Percentiles rank a stretch among this genome's conserved stretches.
Evolutionary conservation across 2,113 vertebrate species (phyloP).

Genomic region (Argyrosomus japonicus): DNA sequence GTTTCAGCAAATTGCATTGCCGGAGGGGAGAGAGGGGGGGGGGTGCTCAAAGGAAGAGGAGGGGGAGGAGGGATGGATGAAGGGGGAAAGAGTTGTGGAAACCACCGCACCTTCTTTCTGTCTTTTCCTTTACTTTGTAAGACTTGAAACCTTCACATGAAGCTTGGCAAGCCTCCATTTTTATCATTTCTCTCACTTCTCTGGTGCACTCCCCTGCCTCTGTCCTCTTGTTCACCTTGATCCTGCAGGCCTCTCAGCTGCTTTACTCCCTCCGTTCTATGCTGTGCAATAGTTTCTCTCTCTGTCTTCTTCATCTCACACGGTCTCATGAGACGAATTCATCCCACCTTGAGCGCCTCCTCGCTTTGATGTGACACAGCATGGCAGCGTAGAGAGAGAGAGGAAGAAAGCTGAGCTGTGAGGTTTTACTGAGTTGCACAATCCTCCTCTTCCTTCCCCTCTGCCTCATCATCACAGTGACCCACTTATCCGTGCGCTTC

Average conservation of each 20-base stretch:
- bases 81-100: background rate
- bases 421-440: constrained; percentile 60
- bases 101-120: background rate
- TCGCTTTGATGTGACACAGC: constrained; percentile 67
- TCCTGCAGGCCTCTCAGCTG: background rate
- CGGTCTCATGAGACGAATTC: constrained; percentile 43
- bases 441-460: constrained; percentile 60
- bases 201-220: background rate
- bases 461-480: constrained; percentile 67
- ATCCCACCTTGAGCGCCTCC: constrained; percentile 60
- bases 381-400: constrained; percentile 25
- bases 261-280: background rate
- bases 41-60: constrained; percentile 2
- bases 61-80: background rate
- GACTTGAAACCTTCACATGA: background rate
- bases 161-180: background rate
- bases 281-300: background rate
- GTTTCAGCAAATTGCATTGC: constrained; percentile 57
- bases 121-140: background rate
- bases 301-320: background rate
- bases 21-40: constrained; percentile 12
- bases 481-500: constrained; percentile 59
- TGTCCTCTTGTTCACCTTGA: constrained; percentile 15
- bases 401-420: constrained; percentile 66
- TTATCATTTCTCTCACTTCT: background rate